Evolutionary conservation across 2,888 invertebrate genomes (phyloP), one percentile per base, ranked within the genome.

Genomic region (Spatulosminthurus flaviceps): DNA sequence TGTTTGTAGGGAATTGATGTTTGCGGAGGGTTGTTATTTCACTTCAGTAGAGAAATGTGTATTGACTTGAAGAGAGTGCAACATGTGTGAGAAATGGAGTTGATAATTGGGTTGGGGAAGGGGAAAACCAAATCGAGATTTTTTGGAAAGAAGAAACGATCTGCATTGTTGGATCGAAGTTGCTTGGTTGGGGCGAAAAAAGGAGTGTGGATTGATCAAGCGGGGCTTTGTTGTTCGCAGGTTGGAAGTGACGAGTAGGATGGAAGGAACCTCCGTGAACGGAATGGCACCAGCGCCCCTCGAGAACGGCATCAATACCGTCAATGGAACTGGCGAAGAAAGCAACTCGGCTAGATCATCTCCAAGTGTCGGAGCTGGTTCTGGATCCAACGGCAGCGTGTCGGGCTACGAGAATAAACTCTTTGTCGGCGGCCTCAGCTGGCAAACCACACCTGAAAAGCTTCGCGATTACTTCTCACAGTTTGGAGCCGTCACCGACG

Each of bases 361-460:
- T 22, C 84, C 85, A 74, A 81, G 81, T 71, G 84, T 82, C 41
- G 83, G 84, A 34, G 81, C 83, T 72, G 82, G 82, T 22, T 82
- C 83, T 41, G 84, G 83, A 60, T 83, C 83, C 64, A 84, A 82
- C 79, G 83, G 85, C 69, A 83, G 83, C 74, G 81, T 81, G 51
- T 82, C 84, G 60, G 84, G 85, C 71, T 85, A 85, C 78, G 84
- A 85, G 79, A 86, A 85, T 85, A 96, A 95, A 88, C 91, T 95
- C 73, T 95, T 95, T 87, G 95, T 95, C 72, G 95, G 95, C 4
- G 96, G 96, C 0, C 92, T 96, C 81, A 95, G 95, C 88, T 96
- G 95, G 95, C 95, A 95, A 89, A 96, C 96, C 22, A 94, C 95
- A 87, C 93, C 94, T 78, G 95, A 96, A 88, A 96, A 95, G 88